These are phyloP conservation scores for Ganaspis brasiliensis DNA, from an alignment of 2,888 invertebrate species.

Conservation along the genomic window DNA sequence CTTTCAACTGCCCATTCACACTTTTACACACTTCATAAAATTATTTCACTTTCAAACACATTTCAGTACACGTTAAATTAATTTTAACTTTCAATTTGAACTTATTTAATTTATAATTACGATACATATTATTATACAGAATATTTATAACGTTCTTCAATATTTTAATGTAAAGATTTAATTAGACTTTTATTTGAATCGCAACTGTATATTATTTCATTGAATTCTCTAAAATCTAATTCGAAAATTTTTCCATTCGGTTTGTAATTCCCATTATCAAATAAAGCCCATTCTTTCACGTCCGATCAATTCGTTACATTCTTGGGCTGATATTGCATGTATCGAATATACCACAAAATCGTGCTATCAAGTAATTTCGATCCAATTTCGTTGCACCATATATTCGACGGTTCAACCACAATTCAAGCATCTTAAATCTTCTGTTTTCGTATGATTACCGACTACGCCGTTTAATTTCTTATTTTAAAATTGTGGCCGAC, in stretches of 20 bases:
- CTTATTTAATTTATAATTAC: too few relatives aligned
- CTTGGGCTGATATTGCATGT: slow-evolving; percentile 23
- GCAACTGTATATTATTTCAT: too few relatives aligned
- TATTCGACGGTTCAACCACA: slow-evolving; percentile 27
- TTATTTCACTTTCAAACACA: background rate
- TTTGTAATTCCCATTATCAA: slow-evolving; percentile 33
- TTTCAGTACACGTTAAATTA: too few relatives aligned
- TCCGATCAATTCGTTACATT: slow-evolving; percentile 37
- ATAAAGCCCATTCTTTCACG: slow-evolving; percentile 32
- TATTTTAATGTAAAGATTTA: too few relatives aligned
- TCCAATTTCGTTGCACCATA: slow-evolving; percentile 29
- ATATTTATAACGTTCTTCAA: too few relatives aligned
- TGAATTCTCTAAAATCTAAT: background rate
- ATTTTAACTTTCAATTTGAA: too few relatives aligned
- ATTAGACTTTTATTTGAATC: too few relatives aligned
- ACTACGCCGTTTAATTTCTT: slow-evolving; percentile 26
- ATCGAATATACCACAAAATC: slow-evolving; percentile 30
- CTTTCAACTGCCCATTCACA: slow-evolving; percentile 11
- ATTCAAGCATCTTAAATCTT: slow-evolving; percentile 24
- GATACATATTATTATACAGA: too few relatives aligned
- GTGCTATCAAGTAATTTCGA: slow-evolving; percentile 41
- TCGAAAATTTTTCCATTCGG: slow-evolving; percentile 4
- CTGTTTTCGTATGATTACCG: slow-evolving; percentile 30
- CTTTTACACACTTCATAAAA: slow-evolving; percentile 10
- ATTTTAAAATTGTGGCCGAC: slow-evolving; percentile 18